A percentile compares a stretch with the other conserved stretches of the same genome.
Conservation (phyloP, 2,113 vertebrate genomes). For the Cyanoramphus novaezelandiae region DNA sequence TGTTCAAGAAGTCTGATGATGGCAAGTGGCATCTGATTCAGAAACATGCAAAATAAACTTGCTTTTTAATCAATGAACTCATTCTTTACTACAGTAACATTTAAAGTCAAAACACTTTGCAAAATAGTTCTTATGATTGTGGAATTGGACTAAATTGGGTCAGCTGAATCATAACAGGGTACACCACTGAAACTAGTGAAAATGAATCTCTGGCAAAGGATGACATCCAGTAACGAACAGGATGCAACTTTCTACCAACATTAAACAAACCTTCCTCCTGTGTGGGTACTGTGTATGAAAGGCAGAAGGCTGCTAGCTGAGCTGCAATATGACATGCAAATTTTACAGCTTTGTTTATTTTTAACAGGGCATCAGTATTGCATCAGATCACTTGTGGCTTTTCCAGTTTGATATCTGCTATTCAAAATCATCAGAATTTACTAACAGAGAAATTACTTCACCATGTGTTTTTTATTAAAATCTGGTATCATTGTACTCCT, state of each 20-base stretch:
- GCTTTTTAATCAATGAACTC: not conserved
- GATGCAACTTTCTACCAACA: not conserved
- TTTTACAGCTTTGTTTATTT: not conserved
- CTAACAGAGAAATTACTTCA: not conserved
- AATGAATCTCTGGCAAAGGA: not conserved
- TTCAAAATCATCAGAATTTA: slow-evolving; percentile 10
- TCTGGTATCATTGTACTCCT: not conserved
- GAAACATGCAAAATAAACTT: not conserved
- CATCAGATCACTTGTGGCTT: not conserved
- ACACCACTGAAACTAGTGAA: not conserved
- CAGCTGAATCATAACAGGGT: not conserved
- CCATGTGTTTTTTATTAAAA: not conserved
- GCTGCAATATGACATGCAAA: not conserved
- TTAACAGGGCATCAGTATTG: not conserved
- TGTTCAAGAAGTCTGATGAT: not conserved
- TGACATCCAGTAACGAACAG: not conserved
- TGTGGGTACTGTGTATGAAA: not conserved
- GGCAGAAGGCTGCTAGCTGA: not conserved
- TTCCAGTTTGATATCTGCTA: not conserved
- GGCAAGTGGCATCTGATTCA: not conserved
- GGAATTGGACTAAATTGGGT: not conserved
- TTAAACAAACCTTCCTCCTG: not conserved
- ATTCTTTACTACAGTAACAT: not conserved
- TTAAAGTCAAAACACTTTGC: not conserved
- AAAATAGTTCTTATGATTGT: not conserved